Evolutionary conservation across 2,888 invertebrate species (phyloP).

Genomic region (Augochlorella aurata): DNA sequence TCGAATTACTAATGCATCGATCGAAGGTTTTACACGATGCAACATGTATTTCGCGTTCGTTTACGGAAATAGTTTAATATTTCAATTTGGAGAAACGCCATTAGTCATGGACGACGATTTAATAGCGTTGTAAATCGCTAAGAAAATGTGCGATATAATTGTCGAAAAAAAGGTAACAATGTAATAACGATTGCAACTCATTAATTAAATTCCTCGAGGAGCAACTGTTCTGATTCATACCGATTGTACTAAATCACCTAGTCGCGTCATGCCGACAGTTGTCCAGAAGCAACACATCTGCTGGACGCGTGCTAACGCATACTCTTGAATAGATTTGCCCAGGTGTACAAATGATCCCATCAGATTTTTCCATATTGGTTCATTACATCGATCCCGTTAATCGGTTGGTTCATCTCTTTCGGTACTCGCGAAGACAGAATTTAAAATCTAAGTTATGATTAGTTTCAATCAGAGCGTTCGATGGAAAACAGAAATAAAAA

Average conservation of each 20-base stretch:
- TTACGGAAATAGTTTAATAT: not conserved
- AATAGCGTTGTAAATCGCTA: not conserved
- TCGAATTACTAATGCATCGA: not conserved
- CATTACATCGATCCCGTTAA: not conserved
- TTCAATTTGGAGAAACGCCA: not conserved
- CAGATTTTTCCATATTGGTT: constrained; percentile 61
- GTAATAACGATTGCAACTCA: not conserved
- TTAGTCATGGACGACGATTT: not conserved
- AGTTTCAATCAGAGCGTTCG: too few relatives aligned
- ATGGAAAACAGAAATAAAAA: not conserved
- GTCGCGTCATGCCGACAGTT: constrained; percentile 15
- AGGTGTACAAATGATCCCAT: constrained; percentile 57
- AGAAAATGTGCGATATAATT: not conserved
- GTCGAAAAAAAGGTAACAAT: not conserved
- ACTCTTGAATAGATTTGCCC: constrained; percentile 63
- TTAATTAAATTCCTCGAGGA: not conserved
- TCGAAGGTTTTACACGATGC: not conserved
- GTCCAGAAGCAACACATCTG: constrained; percentile 56
- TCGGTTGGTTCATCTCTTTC: constrained; percentile 4
- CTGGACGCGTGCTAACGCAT: constrained; percentile 57
- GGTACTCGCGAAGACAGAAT: not conserved
- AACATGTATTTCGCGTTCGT: not conserved
- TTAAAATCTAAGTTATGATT: not conserved
- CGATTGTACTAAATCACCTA: constrained; percentile 39
- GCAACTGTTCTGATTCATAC: constrained; percentile 35